Evolutionary conservation across 1,140 invertebrate genomes (phyloP), one percentile per base, ranked within the genome.

Genomic region (Rhynchophorus ferrugineus): DNA sequence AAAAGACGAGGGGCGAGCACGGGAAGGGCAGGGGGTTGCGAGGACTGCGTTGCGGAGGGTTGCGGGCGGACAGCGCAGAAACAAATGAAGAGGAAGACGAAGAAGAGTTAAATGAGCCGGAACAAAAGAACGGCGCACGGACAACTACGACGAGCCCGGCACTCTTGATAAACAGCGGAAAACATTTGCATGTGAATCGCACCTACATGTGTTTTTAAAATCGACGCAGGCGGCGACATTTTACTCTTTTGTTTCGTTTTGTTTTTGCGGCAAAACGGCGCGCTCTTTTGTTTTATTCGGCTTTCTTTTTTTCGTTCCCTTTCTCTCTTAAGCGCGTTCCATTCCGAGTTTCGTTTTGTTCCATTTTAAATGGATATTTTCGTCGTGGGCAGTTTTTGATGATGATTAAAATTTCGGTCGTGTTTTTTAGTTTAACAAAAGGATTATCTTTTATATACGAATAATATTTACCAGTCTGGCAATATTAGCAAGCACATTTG

Each of bases 81-180:
- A 61, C 59, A 61, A 61, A 61, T 59, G 59, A 61, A 61, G 59
- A 59, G 59, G 59, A 61, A 61, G 57, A 49, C 33, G 59, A 58
- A 58, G 59, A 60, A 61, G 54, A 59, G 59, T 56, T 61, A 61
- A 61, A 61, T 61, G 59, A 61, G 59, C 56, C 44, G 57, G 53
- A 61, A 61, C 59, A 61, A 61, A 61, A 61, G 59, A 56, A 45
- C 43, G 51, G 49, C 59, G 56, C n/a, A 8, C 8, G 37, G 13
- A 19, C 52, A 54, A 44, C 51, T 36, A 46, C 47, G 47, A 53
- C 42, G 44, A 29, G 5, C 5, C 39, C 18, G 38, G 54, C 50
- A 44, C 59, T 44, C 59, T 61, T 61, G 59, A 61, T 61, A 61
- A 59, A 61, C 59, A 13, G 53, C 24, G 52, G 52, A 58, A 58